Percentiles rank a stretch among this genome's conserved stretches.
phyloP scores from a whole-genome alignment of 2,113 vertebrate species.

The Trogon melanurus region DNA sequence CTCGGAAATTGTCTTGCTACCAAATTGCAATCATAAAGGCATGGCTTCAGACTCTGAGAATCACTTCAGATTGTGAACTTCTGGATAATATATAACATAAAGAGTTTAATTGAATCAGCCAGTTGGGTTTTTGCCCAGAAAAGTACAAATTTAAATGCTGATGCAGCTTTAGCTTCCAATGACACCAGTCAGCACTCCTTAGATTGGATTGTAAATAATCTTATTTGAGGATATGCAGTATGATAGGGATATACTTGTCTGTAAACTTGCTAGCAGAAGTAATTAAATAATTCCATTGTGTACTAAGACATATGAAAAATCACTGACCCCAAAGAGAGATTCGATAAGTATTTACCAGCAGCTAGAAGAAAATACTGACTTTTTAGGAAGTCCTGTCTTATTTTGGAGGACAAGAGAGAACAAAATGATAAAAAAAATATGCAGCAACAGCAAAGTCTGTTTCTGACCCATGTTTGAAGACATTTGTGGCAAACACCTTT shows the following conservation, averaged over 20 bases:
- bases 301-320: conserved; percentile 72
- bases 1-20: conserved; percentile 78
- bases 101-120: conserved; percentile 85
- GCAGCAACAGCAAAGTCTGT: conserved; percentile 5
- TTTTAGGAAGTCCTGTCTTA: conserved; percentile 47
- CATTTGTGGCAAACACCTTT: conserved; percentile 18
- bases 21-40: conserved; percentile 84
- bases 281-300: conserved; percentile 83
- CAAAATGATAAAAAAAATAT: not conserved
- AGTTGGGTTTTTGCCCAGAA: conserved; percentile 85
- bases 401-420: conserved; percentile 39
- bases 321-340: conserved; percentile 60
- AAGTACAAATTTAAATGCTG: conserved; percentile 85
- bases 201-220: conserved; percentile 87
- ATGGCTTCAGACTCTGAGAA: conserved; percentile 74
- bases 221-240: conserved; percentile 77
- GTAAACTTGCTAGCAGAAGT: conserved; percentile 81
- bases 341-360: conserved; percentile 59
- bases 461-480: conserved; percentile 33
- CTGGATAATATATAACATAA: conserved; percentile 85
- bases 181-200: conserved; percentile 83
- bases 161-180: conserved; percentile 80
- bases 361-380: conserved; percentile 48
- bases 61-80: conserved; percentile 81
- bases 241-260: conserved; percentile 68